Conservation (phyloP, 2,888 invertebrate species). For the Chloroclystis v-ata region DNA sequence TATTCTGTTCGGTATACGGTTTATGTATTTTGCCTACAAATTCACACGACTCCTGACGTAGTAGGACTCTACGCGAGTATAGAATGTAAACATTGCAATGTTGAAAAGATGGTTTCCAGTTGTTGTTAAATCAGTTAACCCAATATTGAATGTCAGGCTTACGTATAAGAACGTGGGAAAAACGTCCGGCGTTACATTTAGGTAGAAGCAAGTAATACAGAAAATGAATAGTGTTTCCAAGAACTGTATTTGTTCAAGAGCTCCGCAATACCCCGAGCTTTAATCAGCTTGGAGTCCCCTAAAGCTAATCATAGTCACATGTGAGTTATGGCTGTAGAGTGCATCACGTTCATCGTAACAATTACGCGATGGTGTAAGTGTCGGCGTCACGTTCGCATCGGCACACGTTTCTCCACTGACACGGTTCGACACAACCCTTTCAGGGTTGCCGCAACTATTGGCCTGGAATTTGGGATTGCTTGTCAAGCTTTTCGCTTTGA, state of each 20-base stretch:
- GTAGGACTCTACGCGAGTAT: neutral
- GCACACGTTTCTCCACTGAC: conserved; percentile 24
- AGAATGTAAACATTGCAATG: neutral
- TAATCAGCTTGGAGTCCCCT: too few species aligned
- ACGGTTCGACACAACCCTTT: conserved; percentile 11
- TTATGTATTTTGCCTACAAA: neutral
- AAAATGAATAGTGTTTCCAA: too few species aligned
- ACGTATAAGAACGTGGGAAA: too few species aligned
- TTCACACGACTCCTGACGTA: neutral
- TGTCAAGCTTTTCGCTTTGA: too few species aligned
- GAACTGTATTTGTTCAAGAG: too few species aligned
- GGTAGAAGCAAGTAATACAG: too few species aligned
- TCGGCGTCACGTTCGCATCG: conserved; percentile 22
- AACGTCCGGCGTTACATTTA: too few species aligned
- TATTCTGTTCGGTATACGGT: neutral
- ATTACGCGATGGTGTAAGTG: conserved; percentile 9
- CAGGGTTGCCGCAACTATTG: conserved; percentile 7
- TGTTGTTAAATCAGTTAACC: neutral
- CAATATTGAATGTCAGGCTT: too few species aligned
- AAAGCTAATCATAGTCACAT: too few species aligned
- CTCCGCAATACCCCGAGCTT: too few species aligned
- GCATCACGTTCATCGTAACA: conserved; percentile 10
- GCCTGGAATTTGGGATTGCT: too few species aligned
- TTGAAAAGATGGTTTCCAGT: neutral
- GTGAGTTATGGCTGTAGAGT: too few species aligned